phyloP scores from a whole-genome alignment of 2,113 vertebrate genomes.

The Perca flavescens region DNA sequence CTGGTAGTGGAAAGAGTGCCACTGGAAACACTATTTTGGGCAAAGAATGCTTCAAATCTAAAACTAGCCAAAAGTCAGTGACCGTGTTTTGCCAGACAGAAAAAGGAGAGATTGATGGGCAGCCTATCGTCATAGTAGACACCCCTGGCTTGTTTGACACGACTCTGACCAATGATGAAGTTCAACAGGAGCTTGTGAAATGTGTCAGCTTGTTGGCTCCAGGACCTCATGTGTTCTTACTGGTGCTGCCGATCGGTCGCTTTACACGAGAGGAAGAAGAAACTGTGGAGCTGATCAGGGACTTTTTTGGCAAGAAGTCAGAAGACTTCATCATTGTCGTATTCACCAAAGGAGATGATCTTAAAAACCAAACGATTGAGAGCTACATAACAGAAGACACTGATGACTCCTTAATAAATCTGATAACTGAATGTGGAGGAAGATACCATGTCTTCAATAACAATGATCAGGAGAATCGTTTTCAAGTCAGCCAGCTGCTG shows the following conservation, averaged over 20 bases:
- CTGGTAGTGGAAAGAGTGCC: constrained; percentile 62
- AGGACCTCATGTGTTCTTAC: constrained; percentile 71
- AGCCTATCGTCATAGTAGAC: constrained; percentile 20
- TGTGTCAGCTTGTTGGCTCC: constrained; percentile 59
- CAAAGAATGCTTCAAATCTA: not conserved
- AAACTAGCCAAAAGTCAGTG: not conserved
- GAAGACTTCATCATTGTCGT: constrained; percentile 51
- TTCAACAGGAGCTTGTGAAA: constrained; percentile 47
- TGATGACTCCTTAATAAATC: not conserved
- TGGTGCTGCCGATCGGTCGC: constrained; percentile 63
- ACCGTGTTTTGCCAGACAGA: constrained; percentile 30
- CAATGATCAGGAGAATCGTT: not conserved
- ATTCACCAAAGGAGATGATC: constrained; percentile 69
- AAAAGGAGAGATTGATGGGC: not conserved
- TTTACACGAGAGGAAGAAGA: constrained; percentile 66
- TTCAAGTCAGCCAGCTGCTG: constrained; percentile 63
- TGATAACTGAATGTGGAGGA: constrained; percentile 21
- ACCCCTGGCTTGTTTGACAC: constrained; percentile 59
- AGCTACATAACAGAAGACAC: not conserved
- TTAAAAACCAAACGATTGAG: constrained; percentile 1
- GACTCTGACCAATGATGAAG: not conserved
- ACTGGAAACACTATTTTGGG: constrained; percentile 53
- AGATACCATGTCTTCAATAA: constrained; percentile 66
- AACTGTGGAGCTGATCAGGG: constrained; percentile 51
- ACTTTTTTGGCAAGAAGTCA: constrained; percentile 59